Evolutionary conservation across 2,888 invertebrate species (phyloP).

Genomic region (Campopleginae sp.): DNA sequence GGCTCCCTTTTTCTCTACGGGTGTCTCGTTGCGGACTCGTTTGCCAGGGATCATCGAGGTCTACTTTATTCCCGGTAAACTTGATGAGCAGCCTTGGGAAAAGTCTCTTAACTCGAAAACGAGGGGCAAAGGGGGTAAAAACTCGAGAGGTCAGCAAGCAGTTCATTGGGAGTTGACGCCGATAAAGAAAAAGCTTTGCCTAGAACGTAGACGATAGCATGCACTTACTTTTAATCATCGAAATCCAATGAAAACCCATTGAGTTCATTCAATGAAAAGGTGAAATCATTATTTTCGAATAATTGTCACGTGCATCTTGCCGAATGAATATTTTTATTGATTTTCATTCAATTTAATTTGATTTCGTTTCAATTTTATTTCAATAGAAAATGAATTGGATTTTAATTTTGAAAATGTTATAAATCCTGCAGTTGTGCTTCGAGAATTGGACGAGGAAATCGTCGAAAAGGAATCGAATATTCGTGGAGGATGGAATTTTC

Average conservation of each 20-base stretch:
- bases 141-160: slow-evolving; percentile 17
- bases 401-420: too few species aligned
- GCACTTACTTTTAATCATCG: background rate
- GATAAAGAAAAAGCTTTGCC: slow-evolving; percentile 8
- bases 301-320: background rate
- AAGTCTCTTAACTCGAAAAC: slow-evolving; percentile 7
- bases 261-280: background rate
- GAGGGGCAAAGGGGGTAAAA: slow-evolving; percentile 7
- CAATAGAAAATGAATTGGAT: too few species aligned
- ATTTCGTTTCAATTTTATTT: too few species aligned
- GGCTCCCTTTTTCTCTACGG: background rate
- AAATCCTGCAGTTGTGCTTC: too few species aligned
- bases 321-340: background rate
- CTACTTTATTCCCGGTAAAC: slow-evolving; percentile 20
- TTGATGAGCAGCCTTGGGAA: slow-evolving; percentile 20
- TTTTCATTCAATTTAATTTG: too few species aligned
- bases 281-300: background rate
- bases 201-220: background rate
- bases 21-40: slow-evolving; percentile 14
- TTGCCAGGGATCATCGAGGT: slow-evolving; percentile 37
- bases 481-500: background rate
- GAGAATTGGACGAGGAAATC: too few species aligned
- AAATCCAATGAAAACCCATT: background rate
- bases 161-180: slow-evolving; percentile 9
- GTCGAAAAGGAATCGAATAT: too few species aligned